Evolutionary conservation across 2,113 vertebrate genomes (phyloP).

Genomic region (Zapus hudsonius): DNA sequence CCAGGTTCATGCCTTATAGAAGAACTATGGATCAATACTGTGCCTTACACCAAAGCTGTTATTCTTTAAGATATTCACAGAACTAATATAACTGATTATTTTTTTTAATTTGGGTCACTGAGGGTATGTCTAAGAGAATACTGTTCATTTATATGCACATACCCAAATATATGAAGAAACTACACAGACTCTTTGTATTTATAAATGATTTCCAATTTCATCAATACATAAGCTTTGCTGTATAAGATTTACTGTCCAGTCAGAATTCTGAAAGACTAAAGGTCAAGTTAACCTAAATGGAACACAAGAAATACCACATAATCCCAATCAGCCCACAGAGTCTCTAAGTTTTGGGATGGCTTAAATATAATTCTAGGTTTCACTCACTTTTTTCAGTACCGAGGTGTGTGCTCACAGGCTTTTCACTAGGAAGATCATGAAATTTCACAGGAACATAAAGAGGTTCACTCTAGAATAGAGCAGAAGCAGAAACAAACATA

Average conservation of each 20-base stretch:
- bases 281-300: neutral
- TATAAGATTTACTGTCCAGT: neutral
- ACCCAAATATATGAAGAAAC: neutral
- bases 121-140: neutral
- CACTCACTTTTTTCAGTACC: slow-evolving; percentile 92
- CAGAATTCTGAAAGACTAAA: neutral
- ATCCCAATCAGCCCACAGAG: neutral
- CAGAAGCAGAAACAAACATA: slow-evolving; percentile 46
- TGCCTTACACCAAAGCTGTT: neutral
- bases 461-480: slow-evolving; percentile 93
- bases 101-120: neutral
- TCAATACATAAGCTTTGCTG: neutral
- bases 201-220: slow-evolving; percentile 3
- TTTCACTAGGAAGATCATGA: slow-evolving; percentile 92
- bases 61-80: slow-evolving; percentile 40
- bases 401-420: slow-evolving; percentile 82
- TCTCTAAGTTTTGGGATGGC: neutral
- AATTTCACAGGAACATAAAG: slow-evolving; percentile 98
- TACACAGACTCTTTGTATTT: slow-evolving; percentile 21
- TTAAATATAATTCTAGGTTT: slow-evolving; percentile 49
- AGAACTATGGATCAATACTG: neutral
- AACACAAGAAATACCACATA: neutral
- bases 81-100: neutral
- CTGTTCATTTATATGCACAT: neutral
- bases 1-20: neutral